Evolutionary conservation across 2,888 invertebrate genomes (phyloP), one percentile per base, ranked within the genome.

Genomic region (Hypsopygia costalis): DNA sequence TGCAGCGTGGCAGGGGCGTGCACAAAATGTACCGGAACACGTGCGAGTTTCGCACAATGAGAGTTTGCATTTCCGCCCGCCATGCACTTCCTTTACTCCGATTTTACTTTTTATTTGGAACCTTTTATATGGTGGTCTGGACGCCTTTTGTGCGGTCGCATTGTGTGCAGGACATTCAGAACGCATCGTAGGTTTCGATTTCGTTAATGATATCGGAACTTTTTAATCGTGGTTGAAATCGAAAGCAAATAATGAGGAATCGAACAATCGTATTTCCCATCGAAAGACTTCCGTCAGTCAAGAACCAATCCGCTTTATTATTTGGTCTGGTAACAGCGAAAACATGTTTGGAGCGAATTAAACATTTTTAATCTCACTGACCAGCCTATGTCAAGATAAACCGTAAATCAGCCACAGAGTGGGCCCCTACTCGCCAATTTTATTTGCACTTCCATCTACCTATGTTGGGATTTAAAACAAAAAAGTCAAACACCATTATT

Each of bases 31-130:
- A 66, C 81, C 85, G 86, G 86, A 81, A 83, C 88, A 87, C 88
- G 88, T 87, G 88, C 85, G 85, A 72, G 62, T 82, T 48, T 81
- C 69, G 85, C 86, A 87, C 85, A 88, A 88, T 80, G 69, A 67
- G 71, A 81, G 81, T 88, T 87, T 88, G 88, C 88, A 88, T 88
- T 88, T 88, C 88, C 88, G 87, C 69, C 74, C 81, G 78, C 67
- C 80, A 70, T 87, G 88, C 87, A 88, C 87, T 88, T 88, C 88
- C 88, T 86, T 77, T 73, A 76, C 80, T 76, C 69, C 55, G 69
- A 73, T 82, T 86, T 88, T 87, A 82, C 83, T 86, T 87, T 82
- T 88, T 85, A 83, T 81, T 75, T 58, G 71, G 62, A 62, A 62
- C 77, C 75, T 78, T 83, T 85, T 81, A 81, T 78, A 71, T 67